phyloP scores from a whole-genome alignment of 2,797 vertebrate genomes.

The Momotus momota region DNA sequence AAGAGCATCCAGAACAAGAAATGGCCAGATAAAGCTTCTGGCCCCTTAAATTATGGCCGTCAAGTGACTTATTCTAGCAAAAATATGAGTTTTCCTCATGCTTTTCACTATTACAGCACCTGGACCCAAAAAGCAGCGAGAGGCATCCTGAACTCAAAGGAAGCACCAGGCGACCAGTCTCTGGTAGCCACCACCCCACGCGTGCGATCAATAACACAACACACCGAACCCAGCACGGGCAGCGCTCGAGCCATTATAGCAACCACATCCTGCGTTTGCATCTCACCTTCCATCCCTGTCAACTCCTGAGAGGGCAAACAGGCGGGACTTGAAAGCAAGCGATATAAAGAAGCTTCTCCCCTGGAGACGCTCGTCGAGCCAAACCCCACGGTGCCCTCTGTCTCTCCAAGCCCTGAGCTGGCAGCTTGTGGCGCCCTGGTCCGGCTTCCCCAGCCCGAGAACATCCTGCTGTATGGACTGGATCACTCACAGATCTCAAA shows the following conservation, averaged over 20 bases:
- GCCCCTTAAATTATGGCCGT: background rate
- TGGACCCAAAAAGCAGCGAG: background rate
- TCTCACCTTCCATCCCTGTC: background rate
- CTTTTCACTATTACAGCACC: background rate
- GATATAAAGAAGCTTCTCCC: background rate
- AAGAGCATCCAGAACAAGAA: background rate
- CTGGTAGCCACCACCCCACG: background rate
- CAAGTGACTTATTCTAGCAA: background rate
- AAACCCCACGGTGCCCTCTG: background rate
- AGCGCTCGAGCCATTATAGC: background rate
- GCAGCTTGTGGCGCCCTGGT: rapidly evolving
- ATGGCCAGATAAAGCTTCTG: background rate
- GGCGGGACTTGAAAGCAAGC: background rate
- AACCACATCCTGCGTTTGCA: background rate
- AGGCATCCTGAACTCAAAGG: background rate
- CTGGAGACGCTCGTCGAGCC: background rate
- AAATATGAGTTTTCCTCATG: rapidly evolving
- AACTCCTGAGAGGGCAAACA: background rate
- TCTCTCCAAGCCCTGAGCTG: background rate
- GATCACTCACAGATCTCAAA: background rate
- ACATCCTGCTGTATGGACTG: rapidly evolving
- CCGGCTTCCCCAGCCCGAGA: background rate
- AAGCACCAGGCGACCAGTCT: rapidly evolving
- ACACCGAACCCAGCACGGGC: background rate
- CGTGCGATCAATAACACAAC: background rate